Conservation (phyloP, 2,797 vertebrate species). For the Anguilla pacifica region DNA sequence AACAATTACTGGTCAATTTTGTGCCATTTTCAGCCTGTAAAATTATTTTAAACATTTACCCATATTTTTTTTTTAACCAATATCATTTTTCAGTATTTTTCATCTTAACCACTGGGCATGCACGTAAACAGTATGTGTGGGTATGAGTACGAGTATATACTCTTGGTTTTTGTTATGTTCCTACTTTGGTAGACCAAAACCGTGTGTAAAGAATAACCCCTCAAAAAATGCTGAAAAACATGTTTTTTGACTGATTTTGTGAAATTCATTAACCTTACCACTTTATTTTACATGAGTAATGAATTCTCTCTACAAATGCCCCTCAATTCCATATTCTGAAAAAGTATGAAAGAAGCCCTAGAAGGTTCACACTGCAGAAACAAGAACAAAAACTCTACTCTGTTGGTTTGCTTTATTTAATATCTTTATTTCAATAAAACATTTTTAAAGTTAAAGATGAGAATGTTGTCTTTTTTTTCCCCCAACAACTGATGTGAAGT, state of each 20-base stretch:
- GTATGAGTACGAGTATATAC: not conserved
- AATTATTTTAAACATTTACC: not conserved
- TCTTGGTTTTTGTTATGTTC: not conserved
- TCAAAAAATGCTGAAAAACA: not conserved
- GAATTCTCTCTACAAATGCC: not conserved
- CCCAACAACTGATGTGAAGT: not conserved
- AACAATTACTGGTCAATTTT: not conserved
- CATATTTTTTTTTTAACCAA: not conserved
- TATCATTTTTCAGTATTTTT: not conserved
- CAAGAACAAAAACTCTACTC: not conserved
- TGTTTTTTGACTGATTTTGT: not conserved
- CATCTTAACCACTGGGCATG: not conserved
- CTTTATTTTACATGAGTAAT: not conserved
- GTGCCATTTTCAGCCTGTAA: not conserved
- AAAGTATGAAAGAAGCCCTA: not conserved
- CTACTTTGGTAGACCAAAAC: not conserved
- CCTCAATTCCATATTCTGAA: not conserved
- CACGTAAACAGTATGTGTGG: not conserved
- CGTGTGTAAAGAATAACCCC: not conserved
- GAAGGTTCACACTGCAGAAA: not conserved
- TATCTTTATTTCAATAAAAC: slow-evolving; percentile 59
- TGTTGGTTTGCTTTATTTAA: slow-evolving; percentile 4
- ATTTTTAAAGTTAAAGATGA: slow-evolving; percentile 14
- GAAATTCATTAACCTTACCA: not conserved
- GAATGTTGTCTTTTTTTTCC: not conserved